phyloP scores from a whole-genome alignment of 2,113 vertebrate genomes.

The Sinocyclocheilus grahami region DNA sequence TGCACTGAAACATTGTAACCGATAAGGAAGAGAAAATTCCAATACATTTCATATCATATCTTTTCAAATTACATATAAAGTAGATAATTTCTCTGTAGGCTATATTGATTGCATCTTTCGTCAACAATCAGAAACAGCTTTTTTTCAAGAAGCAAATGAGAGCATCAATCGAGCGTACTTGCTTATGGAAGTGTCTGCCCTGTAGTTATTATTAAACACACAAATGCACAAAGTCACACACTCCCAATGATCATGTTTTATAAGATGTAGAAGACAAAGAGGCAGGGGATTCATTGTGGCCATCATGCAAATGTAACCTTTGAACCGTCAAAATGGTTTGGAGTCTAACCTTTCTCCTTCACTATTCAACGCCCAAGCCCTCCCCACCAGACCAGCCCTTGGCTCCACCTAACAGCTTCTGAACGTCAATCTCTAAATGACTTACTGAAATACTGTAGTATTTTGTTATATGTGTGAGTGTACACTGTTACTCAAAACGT shows the following conservation, averaged over 20 bases:
- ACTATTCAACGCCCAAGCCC: not conserved
- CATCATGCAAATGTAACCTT: constrained; percentile 18
- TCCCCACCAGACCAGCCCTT: not conserved
- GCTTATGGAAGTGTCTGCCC: not conserved
- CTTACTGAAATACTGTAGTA: no score
- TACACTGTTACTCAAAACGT: no score
- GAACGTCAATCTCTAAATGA: not conserved
- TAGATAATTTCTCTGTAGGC: not conserved
- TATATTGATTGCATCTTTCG: not conserved
- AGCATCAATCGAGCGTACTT: constrained; percentile 39
- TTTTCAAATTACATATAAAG: not conserved
- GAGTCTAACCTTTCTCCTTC: constrained; percentile 17
- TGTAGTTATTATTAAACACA: constrained; percentile 24
- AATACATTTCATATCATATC: constrained; percentile 18
- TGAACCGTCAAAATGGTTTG: constrained; percentile 15
- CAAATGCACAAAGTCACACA: not conserved
- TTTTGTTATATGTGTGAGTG: no score
- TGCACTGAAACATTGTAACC: constrained; percentile 31
- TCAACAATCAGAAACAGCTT: not conserved
- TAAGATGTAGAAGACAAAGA: not conserved
- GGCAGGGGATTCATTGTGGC: not conserved
- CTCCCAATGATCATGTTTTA: constrained; percentile 11
- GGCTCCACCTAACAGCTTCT: not conserved
- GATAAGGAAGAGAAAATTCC: constrained; percentile 29
- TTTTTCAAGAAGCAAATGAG: constrained; percentile 35